phyloP scores from a whole-genome alignment of 2,888 invertebrate genomes.

The Drosophila tanythrix region DNA sequence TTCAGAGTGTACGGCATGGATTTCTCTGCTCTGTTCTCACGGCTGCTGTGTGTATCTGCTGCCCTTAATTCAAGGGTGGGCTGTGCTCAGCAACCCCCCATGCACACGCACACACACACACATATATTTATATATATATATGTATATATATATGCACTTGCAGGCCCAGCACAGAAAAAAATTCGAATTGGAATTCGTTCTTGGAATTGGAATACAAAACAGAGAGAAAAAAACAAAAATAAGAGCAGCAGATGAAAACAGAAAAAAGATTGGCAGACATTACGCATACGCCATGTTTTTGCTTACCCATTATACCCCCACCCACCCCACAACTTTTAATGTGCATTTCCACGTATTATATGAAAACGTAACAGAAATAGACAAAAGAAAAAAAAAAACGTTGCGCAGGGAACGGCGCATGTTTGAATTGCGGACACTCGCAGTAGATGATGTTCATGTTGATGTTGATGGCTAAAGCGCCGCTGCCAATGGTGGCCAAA shows the following conservation, averaged over 20 bases:
- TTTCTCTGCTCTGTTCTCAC: constrained; percentile 13
- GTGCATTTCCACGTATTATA: constrained; percentile 1
- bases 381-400: constrained; percentile 24
- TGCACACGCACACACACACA: constrained; percentile 2
- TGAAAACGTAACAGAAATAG: background rate
- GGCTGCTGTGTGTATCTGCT: constrained; percentile 58
- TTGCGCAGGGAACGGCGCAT: constrained; percentile 86
- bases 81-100: constrained; percentile 37
- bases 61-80: constrained; percentile 52
- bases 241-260: constrained; percentile 37
- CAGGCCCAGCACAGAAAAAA: constrained; percentile 26
- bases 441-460: constrained; percentile 52
- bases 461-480: constrained; percentile 54
- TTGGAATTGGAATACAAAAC: constrained; percentile 39
- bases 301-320: background rate
- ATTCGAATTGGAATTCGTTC: constrained; percentile 54
- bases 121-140: background rate
- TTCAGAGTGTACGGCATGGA: constrained; percentile 14
- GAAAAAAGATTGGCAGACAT: constrained; percentile 21
- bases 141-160: constrained; percentile 20
- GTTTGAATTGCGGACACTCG: constrained; percentile 84
- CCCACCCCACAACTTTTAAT: background rate
- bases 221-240: constrained; percentile 2
- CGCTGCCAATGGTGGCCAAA: constrained; percentile 58
- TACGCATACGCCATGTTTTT: constrained; percentile 60